Conservation (phyloP, 2,888 invertebrate species). For the Archips crataeganus region DNA sequence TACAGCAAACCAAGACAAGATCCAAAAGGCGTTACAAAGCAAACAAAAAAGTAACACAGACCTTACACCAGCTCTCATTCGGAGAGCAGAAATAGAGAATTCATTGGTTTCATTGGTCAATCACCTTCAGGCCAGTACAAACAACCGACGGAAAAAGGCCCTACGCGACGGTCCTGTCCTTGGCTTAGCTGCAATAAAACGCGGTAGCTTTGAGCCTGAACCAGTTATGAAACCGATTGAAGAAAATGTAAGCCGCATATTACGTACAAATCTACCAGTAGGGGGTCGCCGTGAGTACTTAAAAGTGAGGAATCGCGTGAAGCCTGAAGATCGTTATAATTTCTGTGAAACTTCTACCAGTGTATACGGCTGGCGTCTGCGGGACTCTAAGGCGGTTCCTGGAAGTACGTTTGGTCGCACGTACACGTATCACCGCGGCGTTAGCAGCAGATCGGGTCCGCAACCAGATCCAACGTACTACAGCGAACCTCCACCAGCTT, state of each 20-base stretch:
- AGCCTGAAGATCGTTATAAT: slow-evolving; percentile 51
- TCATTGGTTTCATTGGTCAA: slow-evolving; percentile 23
- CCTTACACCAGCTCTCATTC: slow-evolving; percentile 27
- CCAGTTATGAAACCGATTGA: slow-evolving; percentile 44
- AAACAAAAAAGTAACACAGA: background rate
- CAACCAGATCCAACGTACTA: slow-evolving; percentile 51
- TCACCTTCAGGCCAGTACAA: slow-evolving; percentile 30
- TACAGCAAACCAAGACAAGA: slow-evolving; percentile 43
- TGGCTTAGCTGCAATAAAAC: background rate
- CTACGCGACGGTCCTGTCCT: slow-evolving; percentile 3
- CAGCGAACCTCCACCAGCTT: slow-evolving; percentile 34
- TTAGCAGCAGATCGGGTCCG: slow-evolving; percentile 47
- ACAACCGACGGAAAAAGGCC: slow-evolving; percentile 32
- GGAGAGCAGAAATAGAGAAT: slow-evolving; percentile 29
- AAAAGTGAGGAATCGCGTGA: slow-evolving; percentile 45
- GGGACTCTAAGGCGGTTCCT: slow-evolving; percentile 31
- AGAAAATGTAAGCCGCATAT: slow-evolving; percentile 34
- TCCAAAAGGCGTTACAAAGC: slow-evolving; percentile 14
- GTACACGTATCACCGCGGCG: slow-evolving; percentile 34
- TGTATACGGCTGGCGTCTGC: slow-evolving; percentile 50
- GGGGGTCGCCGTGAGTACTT: slow-evolving; percentile 47
- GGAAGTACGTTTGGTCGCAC: background rate
- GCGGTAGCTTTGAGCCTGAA: background rate
- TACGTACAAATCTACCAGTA: slow-evolving; percentile 19
- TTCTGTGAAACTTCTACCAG: slow-evolving; percentile 50